Conservation (phyloP, 1,140 invertebrate genomes). For the Rhyzopertha dominica region DNA sequence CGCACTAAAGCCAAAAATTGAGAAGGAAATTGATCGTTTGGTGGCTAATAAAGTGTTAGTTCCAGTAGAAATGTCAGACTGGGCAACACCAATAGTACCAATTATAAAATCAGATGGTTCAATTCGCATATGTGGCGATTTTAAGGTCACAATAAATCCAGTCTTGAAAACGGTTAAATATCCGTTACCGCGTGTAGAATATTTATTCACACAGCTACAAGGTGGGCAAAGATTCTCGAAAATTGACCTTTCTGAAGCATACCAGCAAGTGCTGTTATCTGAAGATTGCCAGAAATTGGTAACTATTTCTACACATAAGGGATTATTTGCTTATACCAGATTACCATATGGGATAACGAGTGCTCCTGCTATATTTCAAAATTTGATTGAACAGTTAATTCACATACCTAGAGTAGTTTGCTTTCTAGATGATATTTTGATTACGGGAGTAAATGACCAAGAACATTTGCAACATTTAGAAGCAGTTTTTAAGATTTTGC, state of each 20-base stretch:
- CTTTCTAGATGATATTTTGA: conserved; percentile 35
- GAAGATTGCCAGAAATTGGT: conserved; percentile 38
- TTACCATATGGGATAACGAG: conserved; percentile 42
- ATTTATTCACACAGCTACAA: conserved; percentile 27
- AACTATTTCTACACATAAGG: conserved; percentile 40
- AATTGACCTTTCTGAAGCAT: conserved; percentile 24
- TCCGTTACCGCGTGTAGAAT: conserved; percentile 19
- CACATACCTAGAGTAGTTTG: conserved; percentile 22
- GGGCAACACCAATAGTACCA: too few relatives aligned
- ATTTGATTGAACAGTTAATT: conserved; percentile 39
- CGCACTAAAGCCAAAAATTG: too few relatives aligned
- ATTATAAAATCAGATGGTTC: conserved; percentile 37
- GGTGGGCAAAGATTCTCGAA: conserved; percentile 15
- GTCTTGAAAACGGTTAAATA: conserved; percentile 18
- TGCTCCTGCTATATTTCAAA: conserved; percentile 38
- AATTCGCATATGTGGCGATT: conserved; percentile 45
- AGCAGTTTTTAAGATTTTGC: conserved; percentile 21
- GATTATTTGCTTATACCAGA: conserved; percentile 37
- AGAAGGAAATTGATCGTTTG: too few relatives aligned
- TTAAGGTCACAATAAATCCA: conserved; percentile 28
- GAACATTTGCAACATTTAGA: conserved; percentile 23
- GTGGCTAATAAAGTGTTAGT: too few relatives aligned
- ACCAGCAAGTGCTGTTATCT: conserved; percentile 45
- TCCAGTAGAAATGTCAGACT: too few relatives aligned
- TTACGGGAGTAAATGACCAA: conserved; percentile 25